A percentile compares a stretch with the other conserved stretches of the same genome.
Evolutionary conservation across 2,797 vertebrate species (phyloP).

Genomic region (Scolopax rusticola): DNA sequence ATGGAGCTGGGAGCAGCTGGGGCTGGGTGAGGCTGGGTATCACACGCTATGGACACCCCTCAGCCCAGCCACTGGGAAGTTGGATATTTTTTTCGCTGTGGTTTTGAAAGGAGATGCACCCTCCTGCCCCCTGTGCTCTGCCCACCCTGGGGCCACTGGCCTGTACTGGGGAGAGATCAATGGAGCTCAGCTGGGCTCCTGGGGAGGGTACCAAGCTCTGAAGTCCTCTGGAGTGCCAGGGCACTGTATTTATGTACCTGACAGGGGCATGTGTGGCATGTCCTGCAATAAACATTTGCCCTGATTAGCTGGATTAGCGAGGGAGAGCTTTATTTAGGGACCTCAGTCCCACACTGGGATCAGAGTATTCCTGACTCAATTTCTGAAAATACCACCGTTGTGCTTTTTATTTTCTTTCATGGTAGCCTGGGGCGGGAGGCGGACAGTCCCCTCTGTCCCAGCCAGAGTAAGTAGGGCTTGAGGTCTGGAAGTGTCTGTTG

Average conservation of each 20-base stretch:
- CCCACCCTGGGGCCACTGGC: neutral
- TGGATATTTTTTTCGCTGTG: neutral
- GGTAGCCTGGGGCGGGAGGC: neutral
- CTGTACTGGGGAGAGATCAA: rapidly evolving
- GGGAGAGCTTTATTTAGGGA: slow-evolving; percentile 43
- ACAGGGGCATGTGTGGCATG: neutral
- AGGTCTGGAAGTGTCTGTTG: neutral
- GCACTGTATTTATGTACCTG: neutral
- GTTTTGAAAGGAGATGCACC: neutral
- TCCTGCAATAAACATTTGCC: slow-evolving; percentile 25
- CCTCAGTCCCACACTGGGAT: neutral
- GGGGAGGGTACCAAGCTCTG: neutral
- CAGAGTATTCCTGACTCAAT: neutral
- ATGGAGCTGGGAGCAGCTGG: neutral
- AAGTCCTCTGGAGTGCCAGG: neutral
- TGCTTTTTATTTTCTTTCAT: neutral
- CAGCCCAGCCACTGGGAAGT: neutral
- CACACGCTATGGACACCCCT: rapidly evolving
- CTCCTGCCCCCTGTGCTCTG: rapidly evolving
- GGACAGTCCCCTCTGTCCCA: neutral
- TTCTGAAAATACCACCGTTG: neutral
- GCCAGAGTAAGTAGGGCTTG: neutral
- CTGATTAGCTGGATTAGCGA: slow-evolving; percentile 45
- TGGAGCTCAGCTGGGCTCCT: neutral
- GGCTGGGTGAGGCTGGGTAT: neutral